These are phyloP conservation scores for Polymixis flavicincta DNA, from an alignment of 2,888 invertebrate species.

Conservation along the genomic window DNA sequence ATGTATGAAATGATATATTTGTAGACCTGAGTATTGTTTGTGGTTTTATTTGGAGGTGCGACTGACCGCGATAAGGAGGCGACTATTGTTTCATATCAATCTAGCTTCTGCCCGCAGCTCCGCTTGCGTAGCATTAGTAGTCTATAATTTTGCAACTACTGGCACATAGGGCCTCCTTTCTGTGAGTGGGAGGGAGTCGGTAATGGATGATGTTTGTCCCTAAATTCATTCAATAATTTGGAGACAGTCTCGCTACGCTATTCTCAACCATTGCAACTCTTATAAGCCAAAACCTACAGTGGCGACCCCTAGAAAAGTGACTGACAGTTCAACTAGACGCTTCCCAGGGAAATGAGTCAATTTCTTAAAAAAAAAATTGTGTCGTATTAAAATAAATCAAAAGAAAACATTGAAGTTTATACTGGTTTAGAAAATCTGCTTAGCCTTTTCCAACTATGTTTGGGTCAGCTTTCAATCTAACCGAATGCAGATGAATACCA, in stretches of 20 bases:
- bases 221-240: too few relatives aligned
- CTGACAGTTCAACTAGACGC: neutral
- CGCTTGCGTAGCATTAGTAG: too few relatives aligned
- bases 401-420: neutral
- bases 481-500: too few relatives aligned
- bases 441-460: too few relatives aligned
- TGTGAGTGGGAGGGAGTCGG: too few relatives aligned
- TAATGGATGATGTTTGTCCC: too few relatives aligned
- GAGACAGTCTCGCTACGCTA: neutral
- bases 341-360: neutral
- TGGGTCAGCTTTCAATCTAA: too few relatives aligned
- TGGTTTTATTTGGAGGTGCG: conserved; percentile 2
- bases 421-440: neutral
- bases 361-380: too few relatives aligned
- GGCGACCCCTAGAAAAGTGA: neutral
- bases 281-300: neutral
- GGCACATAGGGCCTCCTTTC: too few relatives aligned
- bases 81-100: too few relatives aligned
- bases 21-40: conserved; percentile 1
- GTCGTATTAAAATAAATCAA: neutral
- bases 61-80: conserved; percentile 4
- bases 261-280: neutral
- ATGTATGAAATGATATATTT: conserved; percentile 43
- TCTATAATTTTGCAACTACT: too few relatives aligned
- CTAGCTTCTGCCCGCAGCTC: too few relatives aligned